These are phyloP conservation scores for Cheumatopsyche charites DNA, from an alignment of 1,140 invertebrate genomes.

Conservation along the genomic window DNA sequence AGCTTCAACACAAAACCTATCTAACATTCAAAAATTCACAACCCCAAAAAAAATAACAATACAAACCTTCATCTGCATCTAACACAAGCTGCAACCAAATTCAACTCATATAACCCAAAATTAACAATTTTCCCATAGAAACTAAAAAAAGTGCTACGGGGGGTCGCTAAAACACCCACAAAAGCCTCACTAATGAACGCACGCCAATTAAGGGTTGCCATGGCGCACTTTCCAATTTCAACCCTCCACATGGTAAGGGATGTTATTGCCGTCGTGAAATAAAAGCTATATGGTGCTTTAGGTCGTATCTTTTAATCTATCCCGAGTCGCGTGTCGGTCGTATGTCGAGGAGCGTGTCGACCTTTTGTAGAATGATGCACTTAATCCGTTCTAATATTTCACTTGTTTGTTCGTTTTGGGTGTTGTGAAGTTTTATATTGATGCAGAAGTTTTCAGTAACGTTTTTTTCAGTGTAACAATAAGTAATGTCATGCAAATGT, in stretches of 20 bases:
- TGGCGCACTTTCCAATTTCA: slow-evolving; percentile 23
- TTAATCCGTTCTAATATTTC: slow-evolving; percentile 48
- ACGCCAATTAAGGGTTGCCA: slow-evolving; percentile 38
- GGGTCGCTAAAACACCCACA: background rate
- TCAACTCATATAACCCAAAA: no score
- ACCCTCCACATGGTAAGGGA: slow-evolving; percentile 16
- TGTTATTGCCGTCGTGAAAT: slow-evolving; percentile 5
- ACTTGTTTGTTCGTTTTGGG: slow-evolving; percentile 44
- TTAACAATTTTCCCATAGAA: no score
- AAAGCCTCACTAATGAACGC: slow-evolving; percentile 44
- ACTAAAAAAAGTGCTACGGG: no score
- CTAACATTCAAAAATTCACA: no score
- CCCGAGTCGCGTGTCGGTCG: slow-evolving; percentile 56
- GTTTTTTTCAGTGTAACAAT: no score
- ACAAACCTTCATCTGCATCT: no score
- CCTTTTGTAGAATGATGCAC: slow-evolving; percentile 45
- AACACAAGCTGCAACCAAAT: no score
- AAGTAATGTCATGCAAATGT: no score
- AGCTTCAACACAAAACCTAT: no score
- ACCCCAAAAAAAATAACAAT: no score
- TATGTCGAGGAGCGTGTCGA: slow-evolving; percentile 57
- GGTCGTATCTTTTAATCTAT: slow-evolving; percentile 49
- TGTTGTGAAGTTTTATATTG: slow-evolving; percentile 12
- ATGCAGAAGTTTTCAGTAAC: no score
- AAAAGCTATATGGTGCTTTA: slow-evolving; percentile 26